phyloP scores from a whole-genome alignment of 2,888 invertebrate species.

The Dolichomitus sp. region DNA sequence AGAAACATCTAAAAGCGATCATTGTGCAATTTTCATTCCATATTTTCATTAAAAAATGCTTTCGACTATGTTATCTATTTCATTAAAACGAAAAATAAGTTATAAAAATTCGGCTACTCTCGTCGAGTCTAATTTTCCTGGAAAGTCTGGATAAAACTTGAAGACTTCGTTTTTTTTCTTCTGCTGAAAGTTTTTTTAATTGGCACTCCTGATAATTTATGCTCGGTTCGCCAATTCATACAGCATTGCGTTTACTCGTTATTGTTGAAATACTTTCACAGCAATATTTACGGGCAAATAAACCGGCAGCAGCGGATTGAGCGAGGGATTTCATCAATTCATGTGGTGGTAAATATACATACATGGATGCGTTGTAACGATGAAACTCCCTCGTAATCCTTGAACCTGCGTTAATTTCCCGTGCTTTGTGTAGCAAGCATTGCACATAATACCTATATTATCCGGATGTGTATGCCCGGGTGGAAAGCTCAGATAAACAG shows the following conservation, averaged over 20 bases:
- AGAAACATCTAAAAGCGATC: too few species aligned
- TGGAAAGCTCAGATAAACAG: conserved; percentile 43
- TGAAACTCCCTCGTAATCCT: conserved; percentile 24
- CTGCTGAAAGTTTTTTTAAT: not conserved
- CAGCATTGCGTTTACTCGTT: not conserved
- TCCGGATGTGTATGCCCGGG: conserved; percentile 47
- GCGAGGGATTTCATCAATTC: conserved; percentile 17
- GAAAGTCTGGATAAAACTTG: not conserved
- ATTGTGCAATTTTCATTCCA: too few species aligned
- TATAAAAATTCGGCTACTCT: not conserved
- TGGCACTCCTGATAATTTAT: not conserved
- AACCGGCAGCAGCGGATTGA: conserved; percentile 10
- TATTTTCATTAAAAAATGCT: conserved; percentile 1
- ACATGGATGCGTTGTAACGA: not conserved
- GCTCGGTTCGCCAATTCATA: not conserved
- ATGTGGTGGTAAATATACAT: not conserved
- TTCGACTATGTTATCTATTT: conserved; percentile 4
- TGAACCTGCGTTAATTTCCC: conserved; percentile 50
- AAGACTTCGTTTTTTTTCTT: not conserved
- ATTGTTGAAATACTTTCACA: conserved; percentile 6
- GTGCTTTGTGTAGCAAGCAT: conserved; percentile 28
- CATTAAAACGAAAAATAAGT: not conserved
- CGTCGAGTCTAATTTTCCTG: not conserved
- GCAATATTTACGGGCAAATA: conserved; percentile 6
- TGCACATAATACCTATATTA: conserved; percentile 31